Evolutionary conservation across 2,797 vertebrate species (phyloP), one percentile per base, ranked within the genome.

Genomic region (Paratrypauchen microcephalus): DNA sequence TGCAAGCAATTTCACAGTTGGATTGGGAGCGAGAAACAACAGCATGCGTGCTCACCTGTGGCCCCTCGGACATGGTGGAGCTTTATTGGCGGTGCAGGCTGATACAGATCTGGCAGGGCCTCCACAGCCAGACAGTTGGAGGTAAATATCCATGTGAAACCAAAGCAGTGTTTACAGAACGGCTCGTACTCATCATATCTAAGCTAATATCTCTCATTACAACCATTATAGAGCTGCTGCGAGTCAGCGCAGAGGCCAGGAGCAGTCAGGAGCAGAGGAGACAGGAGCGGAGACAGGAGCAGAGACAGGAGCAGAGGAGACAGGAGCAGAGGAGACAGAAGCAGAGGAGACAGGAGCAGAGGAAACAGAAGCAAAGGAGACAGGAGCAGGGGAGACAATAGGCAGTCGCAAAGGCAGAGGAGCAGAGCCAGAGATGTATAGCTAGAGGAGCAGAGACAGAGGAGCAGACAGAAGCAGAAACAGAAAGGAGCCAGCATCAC

Each of bases 1-100:
- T 84, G 78, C 73, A 81, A 88, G 89, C 81, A 88, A 93, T 93
- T 93, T 92, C 88, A 93, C 72, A 91, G 87, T 87, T 92, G 89
- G 93, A 91, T 88, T 91, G 89, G 79, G 78, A 86, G 74, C 82
- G 87, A 84, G 84, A 86, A 90, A 89, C 87, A 92, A 93, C 87
- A 91, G 83, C 82, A 71, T 82, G 78, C 78, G 78, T 79, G 84
- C 88, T 92, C 89, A 92, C 88, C 89, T 92, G 90, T 80, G 88
- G 61, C 82, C 73, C 80, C 81, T 86, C 64, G 69, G 76, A 72
- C 78, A 65, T 41, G 41, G 70, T 73, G 63, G 84, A 77, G 79
- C 71, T 73, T 87, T 79, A 73, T 64, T 76, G 68, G 78, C 77
- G 86, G 91, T 90, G 54, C 66, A 71, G 83, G 86, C 79, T 82